Conservation (phyloP, 2,113 vertebrate species). For the Thymallus thymallus region DNA sequence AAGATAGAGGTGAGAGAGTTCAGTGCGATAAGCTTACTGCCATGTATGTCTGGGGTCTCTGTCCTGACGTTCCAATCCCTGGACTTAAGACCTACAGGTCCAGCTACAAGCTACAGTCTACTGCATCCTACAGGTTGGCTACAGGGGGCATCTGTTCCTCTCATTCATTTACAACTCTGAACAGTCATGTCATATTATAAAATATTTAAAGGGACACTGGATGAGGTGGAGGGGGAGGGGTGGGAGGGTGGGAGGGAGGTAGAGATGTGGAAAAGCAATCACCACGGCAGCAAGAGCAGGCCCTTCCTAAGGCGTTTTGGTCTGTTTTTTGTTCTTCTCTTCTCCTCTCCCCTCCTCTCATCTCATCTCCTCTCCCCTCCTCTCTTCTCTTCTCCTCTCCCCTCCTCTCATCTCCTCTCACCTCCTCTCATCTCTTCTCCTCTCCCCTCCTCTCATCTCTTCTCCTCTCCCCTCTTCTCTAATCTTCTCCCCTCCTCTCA, state of each 20-base stretch:
- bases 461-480: too few species aligned
- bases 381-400: too few species aligned
- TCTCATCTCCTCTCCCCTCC: too few species aligned
- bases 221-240: slow-evolving; percentile 47
- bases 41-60: too few species aligned
- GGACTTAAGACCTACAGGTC: slow-evolving; percentile 19
- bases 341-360: neutral
- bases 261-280: slow-evolving; percentile 63
- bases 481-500: too few species aligned
- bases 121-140: neutral
- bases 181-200: slow-evolving; percentile 64
- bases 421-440: too few species aligned
- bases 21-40: too few species aligned
- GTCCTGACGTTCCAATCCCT: neutral
- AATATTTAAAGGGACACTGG: slow-evolving; percentile 60
- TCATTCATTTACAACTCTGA: slow-evolving; percentile 55
- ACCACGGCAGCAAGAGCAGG: slow-evolving; percentile 25
- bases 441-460: too few species aligned
- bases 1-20: too few species aligned
- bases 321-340: neutral
- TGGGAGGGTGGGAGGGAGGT: slow-evolving; percentile 20
- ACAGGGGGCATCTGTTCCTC: slow-evolving; percentile 39
- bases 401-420: too few species aligned
- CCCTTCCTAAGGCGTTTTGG: slow-evolving; percentile 11
- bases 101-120: neutral